Evolutionary conservation across 2,797 vertebrate species (phyloP).

Genomic region (Thunnus albacares): DNA sequence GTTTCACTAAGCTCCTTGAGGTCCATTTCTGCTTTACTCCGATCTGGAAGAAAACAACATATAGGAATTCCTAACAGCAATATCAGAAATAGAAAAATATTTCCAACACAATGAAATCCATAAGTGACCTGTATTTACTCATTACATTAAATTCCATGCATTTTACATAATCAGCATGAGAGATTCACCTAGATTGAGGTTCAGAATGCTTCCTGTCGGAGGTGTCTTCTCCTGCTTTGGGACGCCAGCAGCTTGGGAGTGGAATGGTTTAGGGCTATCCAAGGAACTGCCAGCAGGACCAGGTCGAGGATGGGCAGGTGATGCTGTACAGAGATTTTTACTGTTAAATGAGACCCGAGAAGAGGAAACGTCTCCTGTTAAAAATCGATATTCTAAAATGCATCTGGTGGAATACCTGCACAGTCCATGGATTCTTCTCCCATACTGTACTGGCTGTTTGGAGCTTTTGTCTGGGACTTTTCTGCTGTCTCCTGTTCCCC

Average conservation of each 20-base stretch:
- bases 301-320: slow-evolving; percentile 87
- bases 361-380: not conserved
- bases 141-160: not conserved
- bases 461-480: slow-evolving; percentile 88
- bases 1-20: slow-evolving; percentile 97
- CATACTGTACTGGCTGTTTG: slow-evolving; percentile 90
- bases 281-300: slow-evolving; percentile 89
- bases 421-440: slow-evolving; percentile 96
- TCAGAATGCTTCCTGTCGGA: slow-evolving; percentile 95
- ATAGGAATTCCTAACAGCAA: not conserved
- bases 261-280: slow-evolving; percentile 93
- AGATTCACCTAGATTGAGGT: slow-evolving; percentile 95
- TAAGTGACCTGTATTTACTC: not conserved
- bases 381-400: not conserved
- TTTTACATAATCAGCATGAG: not conserved
- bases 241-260: slow-evolving; percentile 86
- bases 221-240: slow-evolving; percentile 91
- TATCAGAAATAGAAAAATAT: not conserved
- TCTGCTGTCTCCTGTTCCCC: slow-evolving; percentile 92
- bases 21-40: slow-evolving; percentile 99
- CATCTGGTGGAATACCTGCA: slow-evolving; percentile 82
- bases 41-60: slow-evolving; percentile 83
- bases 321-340: slow-evolving; percentile 84
- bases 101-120: not conserved
- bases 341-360: slow-evolving; percentile 6